Percentiles rank a stretch among this genome's conserved stretches.
phyloP scores from a whole-genome alignment of 2,797 vertebrate genomes.

The Pangasius larnaudii region DNA sequence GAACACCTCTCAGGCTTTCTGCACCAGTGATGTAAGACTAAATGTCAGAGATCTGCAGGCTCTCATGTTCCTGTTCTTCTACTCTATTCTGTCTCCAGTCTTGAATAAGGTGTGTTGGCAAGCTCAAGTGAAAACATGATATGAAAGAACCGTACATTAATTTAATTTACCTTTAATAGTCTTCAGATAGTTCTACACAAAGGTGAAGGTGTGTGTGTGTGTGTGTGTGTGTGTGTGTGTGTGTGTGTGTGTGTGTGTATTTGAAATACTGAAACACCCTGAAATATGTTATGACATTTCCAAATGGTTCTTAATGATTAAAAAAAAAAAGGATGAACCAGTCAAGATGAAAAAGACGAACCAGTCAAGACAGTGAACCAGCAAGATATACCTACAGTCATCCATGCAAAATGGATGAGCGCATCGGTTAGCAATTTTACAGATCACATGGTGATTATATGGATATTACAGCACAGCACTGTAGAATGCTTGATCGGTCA shows the following conservation, averaged over 20 bases:
- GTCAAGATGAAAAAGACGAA: neutral
- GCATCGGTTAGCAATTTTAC: neutral
- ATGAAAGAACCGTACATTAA: neutral
- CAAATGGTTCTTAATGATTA: neutral
- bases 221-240: too few species aligned
- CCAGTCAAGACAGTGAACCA: neutral
- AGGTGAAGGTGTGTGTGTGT: neutral
- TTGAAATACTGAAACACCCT: neutral
- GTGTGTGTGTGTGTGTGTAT: too few species aligned
- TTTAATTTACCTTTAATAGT: neutral
- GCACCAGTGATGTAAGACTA: neutral
- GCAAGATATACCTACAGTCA: neutral
- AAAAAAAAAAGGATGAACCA: neutral
- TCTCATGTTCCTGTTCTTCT: conserved; percentile 2
- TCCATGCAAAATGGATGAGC: neutral
- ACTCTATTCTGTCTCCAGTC: neutral
- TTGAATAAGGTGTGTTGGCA: neutral
- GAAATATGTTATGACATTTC: neutral
- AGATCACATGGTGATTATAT: neutral
- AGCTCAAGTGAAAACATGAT: neutral
- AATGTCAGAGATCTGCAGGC: conserved; percentile 14
- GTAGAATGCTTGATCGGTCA: neutral
- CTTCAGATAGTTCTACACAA: neutral
- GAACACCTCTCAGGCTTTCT: neutral
- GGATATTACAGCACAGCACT: neutral